phyloP scores from a whole-genome alignment of 2,113 vertebrate genomes.

The Rhinopomastus cyanomelas region DNA sequence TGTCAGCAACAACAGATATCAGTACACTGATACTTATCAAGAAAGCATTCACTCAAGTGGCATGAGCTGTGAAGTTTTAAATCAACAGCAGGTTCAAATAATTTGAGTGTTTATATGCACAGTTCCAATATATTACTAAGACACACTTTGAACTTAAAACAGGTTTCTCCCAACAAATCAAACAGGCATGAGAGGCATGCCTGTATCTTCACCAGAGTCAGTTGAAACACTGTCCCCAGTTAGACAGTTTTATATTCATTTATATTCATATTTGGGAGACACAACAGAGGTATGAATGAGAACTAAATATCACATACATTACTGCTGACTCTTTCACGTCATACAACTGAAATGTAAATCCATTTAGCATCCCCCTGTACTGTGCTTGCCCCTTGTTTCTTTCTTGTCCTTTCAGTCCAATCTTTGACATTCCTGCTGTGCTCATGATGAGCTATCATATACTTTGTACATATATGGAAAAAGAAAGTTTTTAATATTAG shows the following conservation, averaged over 20 bases:
- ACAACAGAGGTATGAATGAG: fast-evolving
- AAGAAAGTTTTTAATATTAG: neutral
- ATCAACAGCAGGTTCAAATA: neutral
- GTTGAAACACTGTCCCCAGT: neutral
- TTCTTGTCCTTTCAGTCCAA: neutral
- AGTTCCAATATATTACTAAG: neutral
- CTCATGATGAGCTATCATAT: fast-evolving
- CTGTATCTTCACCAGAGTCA: fast-evolving
- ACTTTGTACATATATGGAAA: neutral
- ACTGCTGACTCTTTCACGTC: neutral
- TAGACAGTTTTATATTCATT: neutral
- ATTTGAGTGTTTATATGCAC: neutral
- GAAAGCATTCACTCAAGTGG: fast-evolving
- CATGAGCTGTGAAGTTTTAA: neutral
- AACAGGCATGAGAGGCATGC: fast-evolving
- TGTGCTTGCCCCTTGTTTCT: neutral
- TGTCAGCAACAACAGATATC: neutral
- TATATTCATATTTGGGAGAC: neutral
- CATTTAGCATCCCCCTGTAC: no score
- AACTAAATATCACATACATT: neutral
- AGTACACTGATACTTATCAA: neutral
- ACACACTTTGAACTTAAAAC: neutral
- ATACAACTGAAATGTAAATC: no score
- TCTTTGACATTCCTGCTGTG: neutral
- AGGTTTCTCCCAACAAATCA: neutral